These are phyloP conservation scores for Marmota monax DNA, from an alignment of 2,113 vertebrate species.

Conservation along the genomic window DNA sequence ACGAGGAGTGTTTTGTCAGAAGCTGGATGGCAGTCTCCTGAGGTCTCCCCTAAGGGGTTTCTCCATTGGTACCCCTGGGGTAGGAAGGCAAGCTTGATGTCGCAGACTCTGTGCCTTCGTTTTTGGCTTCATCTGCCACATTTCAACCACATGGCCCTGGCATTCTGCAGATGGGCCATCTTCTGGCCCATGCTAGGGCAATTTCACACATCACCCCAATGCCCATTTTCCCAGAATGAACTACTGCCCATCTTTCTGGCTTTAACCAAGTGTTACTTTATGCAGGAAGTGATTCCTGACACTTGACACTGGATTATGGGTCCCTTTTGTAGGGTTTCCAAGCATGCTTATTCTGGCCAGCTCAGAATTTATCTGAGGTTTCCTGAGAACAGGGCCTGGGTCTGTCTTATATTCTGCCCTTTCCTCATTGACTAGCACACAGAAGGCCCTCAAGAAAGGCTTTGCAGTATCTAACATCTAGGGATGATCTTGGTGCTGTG, in stretches of 20 bases:
- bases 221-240: background rate
- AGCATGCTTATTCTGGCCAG: background rate
- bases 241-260: background rate
- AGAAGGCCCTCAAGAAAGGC: background rate
- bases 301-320: background rate
- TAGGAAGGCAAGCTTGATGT: too few species aligned
- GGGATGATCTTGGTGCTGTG: background rate
- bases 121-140: background rate
- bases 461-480: background rate
- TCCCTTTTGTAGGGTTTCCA: background rate
- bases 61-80: background rate
- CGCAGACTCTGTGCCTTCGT: background rate
- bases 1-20: background rate
- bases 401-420: background rate
- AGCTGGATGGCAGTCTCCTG: background rate
- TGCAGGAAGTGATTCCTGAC: background rate
- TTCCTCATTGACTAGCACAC: background rate
- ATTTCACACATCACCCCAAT: background rate
- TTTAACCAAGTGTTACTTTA: background rate
- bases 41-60: background rate
- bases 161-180: background rate
- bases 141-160: background rate
- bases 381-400: background rate
- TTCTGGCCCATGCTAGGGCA: background rate
- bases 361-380: background rate